These are phyloP conservation scores for Bradypus variegatus DNA, from an alignment of 2,797 vertebrate species.

Conservation along the genomic window DNA sequence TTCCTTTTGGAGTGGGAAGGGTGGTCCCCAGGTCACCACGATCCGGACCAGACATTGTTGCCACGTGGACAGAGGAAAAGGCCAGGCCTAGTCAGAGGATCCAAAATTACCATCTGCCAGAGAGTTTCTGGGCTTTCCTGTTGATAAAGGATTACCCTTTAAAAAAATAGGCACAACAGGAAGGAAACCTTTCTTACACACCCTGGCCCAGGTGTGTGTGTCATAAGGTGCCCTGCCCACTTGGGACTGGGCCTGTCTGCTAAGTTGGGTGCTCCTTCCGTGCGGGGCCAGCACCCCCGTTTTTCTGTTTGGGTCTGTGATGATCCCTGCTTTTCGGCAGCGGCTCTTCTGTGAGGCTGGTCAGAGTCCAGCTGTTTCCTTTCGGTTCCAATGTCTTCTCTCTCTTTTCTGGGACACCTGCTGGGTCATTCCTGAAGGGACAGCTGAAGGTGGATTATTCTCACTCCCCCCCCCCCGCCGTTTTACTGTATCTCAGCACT, in stretches of 20 bases:
- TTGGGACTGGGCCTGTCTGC: not conserved
- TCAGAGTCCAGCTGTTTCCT: slow-evolving; percentile 7
- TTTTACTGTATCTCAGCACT: not conserved
- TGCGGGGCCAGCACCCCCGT: not conserved
- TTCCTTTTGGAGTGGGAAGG: not conserved
- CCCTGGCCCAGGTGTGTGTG: not conserved
- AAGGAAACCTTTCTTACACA: not conserved
- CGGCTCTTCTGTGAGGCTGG: slow-evolving; percentile 59
- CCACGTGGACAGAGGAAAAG: accelerated
- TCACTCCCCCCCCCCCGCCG: accelerated
- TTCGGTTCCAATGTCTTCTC: slow-evolving; percentile 54
- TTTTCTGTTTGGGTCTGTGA: slow-evolving; percentile 68
- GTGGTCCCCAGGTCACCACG: not conserved
- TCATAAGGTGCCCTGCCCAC: not conserved
- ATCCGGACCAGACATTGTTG: not conserved
- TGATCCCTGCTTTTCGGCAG: slow-evolving; percentile 70
- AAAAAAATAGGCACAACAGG: accelerated
- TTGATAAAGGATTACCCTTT: not conserved
- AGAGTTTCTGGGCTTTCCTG: not conserved
- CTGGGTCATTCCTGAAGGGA: slow-evolving; percentile 67
- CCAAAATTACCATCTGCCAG: not conserved
- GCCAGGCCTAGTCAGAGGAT: not conserved
- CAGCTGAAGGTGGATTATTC: not conserved
- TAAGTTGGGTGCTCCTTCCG: slow-evolving; percentile 64
- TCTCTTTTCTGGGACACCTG: slow-evolving; percentile 52